Conservation (phyloP, 1,140 invertebrate species). For the Phymorhynchus buccinoides region DNA sequence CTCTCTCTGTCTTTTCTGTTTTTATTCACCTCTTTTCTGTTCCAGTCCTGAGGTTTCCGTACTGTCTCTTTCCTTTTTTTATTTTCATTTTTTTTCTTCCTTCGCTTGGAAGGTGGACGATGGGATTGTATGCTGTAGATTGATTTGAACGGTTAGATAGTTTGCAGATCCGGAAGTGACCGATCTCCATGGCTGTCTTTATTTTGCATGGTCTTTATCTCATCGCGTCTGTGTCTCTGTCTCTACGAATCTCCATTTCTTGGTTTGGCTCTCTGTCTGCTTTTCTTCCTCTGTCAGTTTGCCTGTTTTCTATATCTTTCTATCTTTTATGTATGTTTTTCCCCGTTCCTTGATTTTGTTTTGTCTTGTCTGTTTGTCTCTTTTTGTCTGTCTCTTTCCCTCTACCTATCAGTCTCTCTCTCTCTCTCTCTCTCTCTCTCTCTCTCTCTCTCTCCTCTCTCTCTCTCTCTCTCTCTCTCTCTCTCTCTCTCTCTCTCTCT, state of each 20-base stretch:
- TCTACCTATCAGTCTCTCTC: too few relatives aligned
- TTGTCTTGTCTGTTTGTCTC: too few relatives aligned
- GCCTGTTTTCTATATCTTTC: too few relatives aligned
- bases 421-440: not conserved
- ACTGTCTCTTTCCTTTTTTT: not conserved
- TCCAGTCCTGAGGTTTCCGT: too few relatives aligned
- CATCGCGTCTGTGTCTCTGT: not conserved
- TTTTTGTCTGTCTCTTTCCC: not conserved
- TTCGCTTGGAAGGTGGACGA: not conserved
- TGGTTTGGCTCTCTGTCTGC: too few relatives aligned
- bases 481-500: not conserved
- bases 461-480: not conserved
- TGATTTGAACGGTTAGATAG: not conserved
- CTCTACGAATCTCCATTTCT: not conserved
- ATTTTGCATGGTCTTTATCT: not conserved
- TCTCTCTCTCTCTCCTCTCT: not conserved
- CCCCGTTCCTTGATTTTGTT: not conserved
- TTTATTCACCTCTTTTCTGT: constrained; percentile 13
- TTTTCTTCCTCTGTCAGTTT: too few relatives aligned
- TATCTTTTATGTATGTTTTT: not conserved
- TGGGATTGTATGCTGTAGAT: not conserved
- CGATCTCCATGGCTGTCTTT: not conserved
- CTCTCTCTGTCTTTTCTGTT: not conserved
- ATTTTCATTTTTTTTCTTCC: not conserved
- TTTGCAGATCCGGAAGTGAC: not conserved